phyloP scores from a whole-genome alignment of 2,888 invertebrate species.

The Griposia aprilina region DNA sequence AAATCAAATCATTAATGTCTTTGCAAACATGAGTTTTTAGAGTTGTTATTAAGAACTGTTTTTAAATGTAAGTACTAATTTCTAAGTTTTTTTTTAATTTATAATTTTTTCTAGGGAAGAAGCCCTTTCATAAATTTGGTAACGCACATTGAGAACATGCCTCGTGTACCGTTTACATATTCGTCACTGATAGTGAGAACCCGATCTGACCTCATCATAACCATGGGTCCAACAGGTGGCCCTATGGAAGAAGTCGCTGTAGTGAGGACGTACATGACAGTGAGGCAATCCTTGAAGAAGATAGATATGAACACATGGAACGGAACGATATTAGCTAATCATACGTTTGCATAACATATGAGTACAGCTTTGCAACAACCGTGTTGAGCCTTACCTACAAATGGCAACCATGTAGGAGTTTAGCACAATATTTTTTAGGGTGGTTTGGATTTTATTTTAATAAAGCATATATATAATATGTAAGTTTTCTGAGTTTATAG shows the following conservation, averaged over 20 bases:
- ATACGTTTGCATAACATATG: slow-evolving; percentile 21
- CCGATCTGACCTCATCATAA: slow-evolving; percentile 28
- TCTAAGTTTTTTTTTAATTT: neutral
- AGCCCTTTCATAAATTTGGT: slow-evolving; percentile 43
- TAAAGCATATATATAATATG: neutral
- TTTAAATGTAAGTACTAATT: neutral
- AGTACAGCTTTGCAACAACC: no score
- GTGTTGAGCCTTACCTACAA: neutral
- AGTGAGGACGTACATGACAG: slow-evolving; percentile 34
- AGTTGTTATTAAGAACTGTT: neutral
- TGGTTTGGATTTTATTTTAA: neutral
- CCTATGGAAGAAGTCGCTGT: slow-evolving; percentile 23
- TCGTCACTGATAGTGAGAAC: slow-evolving; percentile 49
- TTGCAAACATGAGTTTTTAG: neutral
- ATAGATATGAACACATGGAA: slow-evolving; percentile 43
- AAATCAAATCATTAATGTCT: neutral
- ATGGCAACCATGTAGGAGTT: neutral
- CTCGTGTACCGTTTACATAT: slow-evolving; percentile 48
- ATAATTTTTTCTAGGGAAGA: slow-evolving; percentile 27
- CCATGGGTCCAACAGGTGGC: neutral
- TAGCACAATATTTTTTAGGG: neutral
- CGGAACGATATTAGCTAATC: slow-evolving; percentile 35
- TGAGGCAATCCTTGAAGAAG: slow-evolving; percentile 36
- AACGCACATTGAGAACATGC: slow-evolving; percentile 45
- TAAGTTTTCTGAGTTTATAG: neutral